These are phyloP conservation scores for Trilocha varians DNA, from an alignment of 2,888 invertebrate genomes.

Conservation along the genomic window DNA sequence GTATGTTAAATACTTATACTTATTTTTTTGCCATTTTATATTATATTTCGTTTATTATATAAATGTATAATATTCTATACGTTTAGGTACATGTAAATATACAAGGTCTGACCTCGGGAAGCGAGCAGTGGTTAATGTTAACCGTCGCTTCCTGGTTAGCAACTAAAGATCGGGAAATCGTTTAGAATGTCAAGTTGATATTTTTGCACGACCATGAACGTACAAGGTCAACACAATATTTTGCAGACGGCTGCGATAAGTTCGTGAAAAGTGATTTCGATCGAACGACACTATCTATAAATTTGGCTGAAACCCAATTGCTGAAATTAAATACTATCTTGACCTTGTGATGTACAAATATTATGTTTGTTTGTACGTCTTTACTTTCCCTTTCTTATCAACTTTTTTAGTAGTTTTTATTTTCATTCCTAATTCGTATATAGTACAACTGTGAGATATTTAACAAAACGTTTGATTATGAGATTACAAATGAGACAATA, in stretches of 20 bases:
- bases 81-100: slow-evolving; percentile 21
- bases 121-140: slow-evolving; percentile 54
- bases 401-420: too few relatives aligned
- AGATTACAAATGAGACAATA: too few relatives aligned
- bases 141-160: slow-evolving; percentile 63
- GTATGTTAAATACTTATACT: too few relatives aligned
- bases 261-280: slow-evolving; percentile 64
- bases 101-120: slow-evolving; percentile 37
- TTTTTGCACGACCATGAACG: slow-evolving; percentile 66
- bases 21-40: background rate
- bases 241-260: slow-evolving; percentile 51
- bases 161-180: slow-evolving; percentile 64
- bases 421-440: too few relatives aligned
- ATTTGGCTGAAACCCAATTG: slow-evolving; percentile 50
- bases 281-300: slow-evolving; percentile 35
- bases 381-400: too few relatives aligned
- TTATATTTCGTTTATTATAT: background rate
- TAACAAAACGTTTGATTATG: too few relatives aligned
- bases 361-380: background rate
- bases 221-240: slow-evolving; percentile 57
- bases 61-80: background rate
- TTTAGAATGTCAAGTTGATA: slow-evolving; percentile 69
- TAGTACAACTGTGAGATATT: too few relatives aligned
- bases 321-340: slow-evolving; percentile 22
- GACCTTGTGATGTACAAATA: background rate